phyloP scores from a whole-genome alignment of 2,113 vertebrate genomes.

The Rhabdornis inornatus region DNA sequence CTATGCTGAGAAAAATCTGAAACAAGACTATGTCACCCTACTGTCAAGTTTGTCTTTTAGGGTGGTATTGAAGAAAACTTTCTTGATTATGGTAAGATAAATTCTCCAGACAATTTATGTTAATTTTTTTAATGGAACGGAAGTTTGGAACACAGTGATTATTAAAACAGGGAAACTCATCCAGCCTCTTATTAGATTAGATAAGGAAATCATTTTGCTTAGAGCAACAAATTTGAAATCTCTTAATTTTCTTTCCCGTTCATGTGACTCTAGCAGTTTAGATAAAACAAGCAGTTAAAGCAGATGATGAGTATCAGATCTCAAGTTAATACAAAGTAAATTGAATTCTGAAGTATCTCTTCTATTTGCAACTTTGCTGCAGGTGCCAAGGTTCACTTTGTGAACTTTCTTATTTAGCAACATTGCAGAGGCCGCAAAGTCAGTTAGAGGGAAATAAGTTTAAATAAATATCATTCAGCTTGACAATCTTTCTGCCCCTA shows the following conservation, averaged over 20 bases:
- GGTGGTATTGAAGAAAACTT: slow-evolving; percentile 47
- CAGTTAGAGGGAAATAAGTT: slow-evolving; percentile 43
- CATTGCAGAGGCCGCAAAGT: not conserved
- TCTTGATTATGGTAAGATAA: slow-evolving; percentile 63
- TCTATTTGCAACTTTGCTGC: slow-evolving; percentile 63
- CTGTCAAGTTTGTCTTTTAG: slow-evolving; percentile 38
- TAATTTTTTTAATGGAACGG: slow-evolving; percentile 73
- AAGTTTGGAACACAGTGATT: slow-evolving; percentile 72
- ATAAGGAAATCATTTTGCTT: slow-evolving; percentile 80
- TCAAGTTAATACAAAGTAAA: slow-evolving; percentile 74
- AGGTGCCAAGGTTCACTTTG: slow-evolving; percentile 67
- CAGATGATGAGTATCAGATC: slow-evolving; percentile 71
- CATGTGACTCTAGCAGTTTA: slow-evolving; percentile 74
- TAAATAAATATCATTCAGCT: slow-evolving; percentile 35
- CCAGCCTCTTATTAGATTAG: slow-evolving; percentile 75
- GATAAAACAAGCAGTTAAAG: slow-evolving; percentile 76
- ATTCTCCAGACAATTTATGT: slow-evolving; percentile 72
- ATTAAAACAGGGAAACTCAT: slow-evolving; percentile 77
- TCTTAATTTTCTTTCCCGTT: slow-evolving; percentile 74
- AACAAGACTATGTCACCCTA: not conserved
- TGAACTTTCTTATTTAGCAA: slow-evolving; percentile 65
- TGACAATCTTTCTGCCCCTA: slow-evolving; percentile 15
- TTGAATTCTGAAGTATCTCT: slow-evolving; percentile 73
- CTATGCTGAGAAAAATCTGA: not conserved
- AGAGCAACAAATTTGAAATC: slow-evolving; percentile 80